Evolutionary conservation across 2,888 invertebrate genomes (phyloP), one percentile per base, ranked within the genome.

Genomic region (Notocelia uddmanniana): DNA sequence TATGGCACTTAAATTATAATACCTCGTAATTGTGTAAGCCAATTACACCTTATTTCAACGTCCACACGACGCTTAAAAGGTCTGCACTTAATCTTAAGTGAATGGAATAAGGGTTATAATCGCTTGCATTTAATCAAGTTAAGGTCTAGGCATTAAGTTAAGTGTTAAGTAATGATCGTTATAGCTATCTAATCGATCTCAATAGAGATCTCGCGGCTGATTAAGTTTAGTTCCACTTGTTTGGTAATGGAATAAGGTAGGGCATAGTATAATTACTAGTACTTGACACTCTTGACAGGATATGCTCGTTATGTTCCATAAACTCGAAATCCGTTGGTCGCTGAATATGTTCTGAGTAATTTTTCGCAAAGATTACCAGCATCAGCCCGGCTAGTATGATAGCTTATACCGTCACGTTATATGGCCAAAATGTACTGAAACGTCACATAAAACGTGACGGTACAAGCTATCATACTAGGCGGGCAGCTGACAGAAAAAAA

Each of bases 151-250:
- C 23, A 64, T 64, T 64, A 63, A 64, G 21, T 64, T 64, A 63
- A 64, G 21, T 15, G 54, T 64, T 67, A n/a, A n/a, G n/a, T n/a
- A 71, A 66, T 66, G 71, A 66, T 59, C 67, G 63, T 64, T 50
- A 60, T 48, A 34, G 54, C 60, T 71, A 71, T 23, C 45, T 60
- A 18, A 72, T 60, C 55, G 67, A 72, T 72, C 60, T 54, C 67
- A 67, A 71, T 71, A 67, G 54, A 72, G 71, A 67, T 67, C 67
- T 72, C 54, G 58, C 63, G 26, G 70, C 23, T 34, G 71, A 72
- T 72, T 60, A 52, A 18, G 52, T 34, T 67, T 2, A 48, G 66
- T 72, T 60, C 67, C 54, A 62, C 67, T 72, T 67, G 60, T 67
- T 72, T 48, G 31, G 45, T 31, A 37, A 23, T 45, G 64, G 64